phyloP scores from a whole-genome alignment of 2,888 invertebrate genomes.

The Acleris holmiana region DNA sequence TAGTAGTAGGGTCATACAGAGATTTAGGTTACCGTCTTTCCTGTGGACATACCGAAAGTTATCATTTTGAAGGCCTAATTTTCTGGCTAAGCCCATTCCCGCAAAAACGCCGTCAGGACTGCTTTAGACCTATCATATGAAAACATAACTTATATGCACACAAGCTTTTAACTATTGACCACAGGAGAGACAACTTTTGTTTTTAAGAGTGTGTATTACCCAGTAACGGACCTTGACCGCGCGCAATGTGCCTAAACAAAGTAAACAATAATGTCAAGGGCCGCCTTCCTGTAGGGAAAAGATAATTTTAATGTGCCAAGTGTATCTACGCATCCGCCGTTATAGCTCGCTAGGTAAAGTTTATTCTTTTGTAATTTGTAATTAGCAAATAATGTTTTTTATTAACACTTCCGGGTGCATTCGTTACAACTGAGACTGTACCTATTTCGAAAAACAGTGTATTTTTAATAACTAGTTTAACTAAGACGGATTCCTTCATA shows the following conservation, averaged over 20 bases:
- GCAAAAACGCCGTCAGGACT: too few relatives aligned
- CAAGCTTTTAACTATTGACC: too few relatives aligned
- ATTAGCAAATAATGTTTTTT: neutral
- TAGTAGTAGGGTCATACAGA: too few relatives aligned
- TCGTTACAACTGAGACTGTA: neutral
- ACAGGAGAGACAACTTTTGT: too few relatives aligned
- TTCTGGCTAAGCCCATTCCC: too few relatives aligned
- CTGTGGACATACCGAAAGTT: too few relatives aligned
- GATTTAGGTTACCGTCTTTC: too few relatives aligned
- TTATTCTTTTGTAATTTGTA: neutral
- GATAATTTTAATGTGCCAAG: slow-evolving; percentile 11
- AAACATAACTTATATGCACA: too few relatives aligned
- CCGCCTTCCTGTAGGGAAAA: neutral
- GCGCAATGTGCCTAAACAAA: neutral
- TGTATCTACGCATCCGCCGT: slow-evolving; percentile 3
- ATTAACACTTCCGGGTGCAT: neutral
- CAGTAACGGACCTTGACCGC: neutral
- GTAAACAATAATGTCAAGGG: slow-evolving; percentile 1
- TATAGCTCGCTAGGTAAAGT: neutral
- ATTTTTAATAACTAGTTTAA: neutral
- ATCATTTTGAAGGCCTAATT: too few relatives aligned
- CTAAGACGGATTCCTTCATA: too few relatives aligned
- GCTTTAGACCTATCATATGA: too few relatives aligned
- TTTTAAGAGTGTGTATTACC: too few relatives aligned
- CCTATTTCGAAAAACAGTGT: slow-evolving; percentile 4